phyloP scores from a whole-genome alignment of 2,113 vertebrate species.

The Myxocyprinus asiaticus region DNA sequence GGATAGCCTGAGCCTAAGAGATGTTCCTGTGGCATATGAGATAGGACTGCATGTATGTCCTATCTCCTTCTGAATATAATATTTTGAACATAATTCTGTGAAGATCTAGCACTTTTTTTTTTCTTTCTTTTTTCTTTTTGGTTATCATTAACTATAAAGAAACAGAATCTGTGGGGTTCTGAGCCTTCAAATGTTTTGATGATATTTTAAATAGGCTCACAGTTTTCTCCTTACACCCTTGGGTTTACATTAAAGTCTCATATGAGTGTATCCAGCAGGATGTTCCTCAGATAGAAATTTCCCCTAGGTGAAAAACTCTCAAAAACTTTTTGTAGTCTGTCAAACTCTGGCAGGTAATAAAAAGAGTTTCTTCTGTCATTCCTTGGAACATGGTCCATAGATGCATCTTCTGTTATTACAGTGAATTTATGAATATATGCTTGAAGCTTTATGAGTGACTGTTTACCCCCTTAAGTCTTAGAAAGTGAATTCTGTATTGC shows the following conservation, averaged over 20 bases:
- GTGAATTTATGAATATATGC: constrained; percentile 23
- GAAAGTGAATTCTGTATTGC: neutral
- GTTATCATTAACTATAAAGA: neutral
- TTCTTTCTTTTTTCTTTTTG: neutral
- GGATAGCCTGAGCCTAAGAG: too few species aligned
- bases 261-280: neutral
- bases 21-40: neutral
- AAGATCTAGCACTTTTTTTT: neutral
- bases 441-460: neutral
- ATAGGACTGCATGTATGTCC: neutral
- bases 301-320: neutral
- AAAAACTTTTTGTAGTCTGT: neutral
- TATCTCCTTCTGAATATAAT: too few species aligned
- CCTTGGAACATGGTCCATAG: neutral
- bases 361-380: neutral
- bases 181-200: neutral
- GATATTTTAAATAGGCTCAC: neutral
- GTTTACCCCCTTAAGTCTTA: constrained; percentile 19
- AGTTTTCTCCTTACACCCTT: constrained; percentile 1
- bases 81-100: neutral
- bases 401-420: constrained; percentile 3
- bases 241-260: constrained; percentile 6
- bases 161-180: neutral
- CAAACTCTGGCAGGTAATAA: neutral
- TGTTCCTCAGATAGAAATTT: constrained; percentile 11